A percentile compares a stretch with the other conserved stretches of the same genome.
Conservation (phyloP, 1,140 invertebrate species). For the Leptoteleia sp. region DNA sequence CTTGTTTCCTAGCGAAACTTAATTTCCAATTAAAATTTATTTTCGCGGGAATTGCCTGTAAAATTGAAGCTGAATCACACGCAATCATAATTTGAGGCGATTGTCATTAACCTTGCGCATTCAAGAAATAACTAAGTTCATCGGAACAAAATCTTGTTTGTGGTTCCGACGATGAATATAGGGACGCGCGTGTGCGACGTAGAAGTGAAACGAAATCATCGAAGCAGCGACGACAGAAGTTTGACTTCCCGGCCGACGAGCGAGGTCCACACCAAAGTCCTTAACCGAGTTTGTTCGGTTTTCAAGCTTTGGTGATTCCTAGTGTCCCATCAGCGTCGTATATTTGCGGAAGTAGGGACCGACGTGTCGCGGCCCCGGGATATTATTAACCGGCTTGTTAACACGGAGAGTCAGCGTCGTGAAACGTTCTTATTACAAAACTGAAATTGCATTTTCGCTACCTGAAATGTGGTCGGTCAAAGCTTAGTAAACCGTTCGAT, state of each 20-base stretch:
- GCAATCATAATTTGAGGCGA: slow-evolving; percentile 51
- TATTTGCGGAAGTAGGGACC: slow-evolving; percentile 68
- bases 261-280: slow-evolving; percentile 66
- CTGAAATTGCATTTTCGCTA: slow-evolving; percentile 70
- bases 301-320: slow-evolving; percentile 77
- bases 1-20: slow-evolving; percentile 7
- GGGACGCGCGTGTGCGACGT: slow-evolving; percentile 30
- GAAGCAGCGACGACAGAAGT: slow-evolving; percentile 55
- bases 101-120: slow-evolving; percentile 54
- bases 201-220: slow-evolving; percentile 57
- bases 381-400: slow-evolving; percentile 75
- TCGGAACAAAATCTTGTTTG: slow-evolving; percentile 60
- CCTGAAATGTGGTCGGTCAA: slow-evolving; percentile 67
- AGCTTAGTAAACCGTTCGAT: slow-evolving; percentile 45
- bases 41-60: slow-evolving; percentile 20
- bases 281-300: slow-evolving; percentile 79
- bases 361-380: slow-evolving; percentile 69
- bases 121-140: slow-evolving; percentile 60
- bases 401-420: slow-evolving; percentile 65
- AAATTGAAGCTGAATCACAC: slow-evolving; percentile 50
- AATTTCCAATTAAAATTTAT: slow-evolving; percentile 42
- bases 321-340: slow-evolving; percentile 63
- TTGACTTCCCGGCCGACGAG: slow-evolving; percentile 53
- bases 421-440: slow-evolving; percentile 73
- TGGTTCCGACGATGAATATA: slow-evolving; percentile 50